phyloP scores from a whole-genome alignment of 2,113 vertebrate genomes.

The Lagopus leucura region DNA sequence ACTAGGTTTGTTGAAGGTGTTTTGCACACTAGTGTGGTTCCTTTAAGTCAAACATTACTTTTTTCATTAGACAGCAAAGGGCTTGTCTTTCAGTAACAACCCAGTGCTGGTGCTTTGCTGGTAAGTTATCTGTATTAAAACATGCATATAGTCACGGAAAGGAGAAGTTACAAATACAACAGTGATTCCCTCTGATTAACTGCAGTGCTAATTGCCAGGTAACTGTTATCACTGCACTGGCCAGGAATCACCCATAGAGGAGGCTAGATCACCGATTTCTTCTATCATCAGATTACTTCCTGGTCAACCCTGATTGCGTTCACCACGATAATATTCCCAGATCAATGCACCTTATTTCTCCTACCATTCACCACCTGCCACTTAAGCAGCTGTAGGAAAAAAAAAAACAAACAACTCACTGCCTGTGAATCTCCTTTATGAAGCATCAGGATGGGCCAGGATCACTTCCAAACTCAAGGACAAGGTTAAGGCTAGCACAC shows the following conservation, averaged over 20 bases:
- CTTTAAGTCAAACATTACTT: neutral
- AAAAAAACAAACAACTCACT: neutral
- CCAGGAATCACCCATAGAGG: neutral
- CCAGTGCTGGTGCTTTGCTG: neutral
- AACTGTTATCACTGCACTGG: too few relatives aligned
- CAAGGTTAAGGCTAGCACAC: neutral
- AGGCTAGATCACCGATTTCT: neutral
- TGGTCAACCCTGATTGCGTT: neutral
- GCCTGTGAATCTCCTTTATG: neutral
- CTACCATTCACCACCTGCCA: neutral
- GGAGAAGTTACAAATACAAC: neutral
- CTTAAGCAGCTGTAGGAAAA: neutral
- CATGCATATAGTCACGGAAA: neutral
- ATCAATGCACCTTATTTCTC: neutral
- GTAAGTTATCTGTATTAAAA: neutral
- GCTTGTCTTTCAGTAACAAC: neutral
- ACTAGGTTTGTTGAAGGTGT: neutral
- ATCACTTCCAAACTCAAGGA: neutral
- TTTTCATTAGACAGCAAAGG: neutral
- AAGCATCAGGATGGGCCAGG: neutral
- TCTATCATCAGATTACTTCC: neutral
- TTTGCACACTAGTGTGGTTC: neutral
- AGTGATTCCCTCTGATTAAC: neutral
- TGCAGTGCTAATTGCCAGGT: neutral
- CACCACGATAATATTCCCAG: rapidly evolving